These are phyloP conservation scores for Potorous gilbertii DNA, from an alignment of 2,797 vertebrate species.

Conservation along the genomic window DNA sequence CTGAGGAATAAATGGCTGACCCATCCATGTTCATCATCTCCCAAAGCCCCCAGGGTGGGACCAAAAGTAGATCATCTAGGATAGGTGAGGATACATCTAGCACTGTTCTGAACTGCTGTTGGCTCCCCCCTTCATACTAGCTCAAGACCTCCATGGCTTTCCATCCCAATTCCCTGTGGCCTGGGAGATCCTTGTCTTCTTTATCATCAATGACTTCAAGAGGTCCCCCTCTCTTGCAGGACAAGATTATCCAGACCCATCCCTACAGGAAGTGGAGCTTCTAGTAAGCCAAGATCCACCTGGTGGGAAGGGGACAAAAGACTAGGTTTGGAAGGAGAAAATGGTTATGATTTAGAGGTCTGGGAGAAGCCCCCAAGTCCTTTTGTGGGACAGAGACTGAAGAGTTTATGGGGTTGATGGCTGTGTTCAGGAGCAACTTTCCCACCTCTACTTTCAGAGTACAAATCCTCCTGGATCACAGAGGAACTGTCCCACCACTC, in stretches of 20 bases:
- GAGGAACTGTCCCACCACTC: background rate
- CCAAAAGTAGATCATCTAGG: background rate
- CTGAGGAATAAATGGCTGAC: background rate
- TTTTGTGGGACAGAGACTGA: background rate
- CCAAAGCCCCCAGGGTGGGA: background rate
- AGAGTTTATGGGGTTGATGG: background rate
- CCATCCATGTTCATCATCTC: background rate
- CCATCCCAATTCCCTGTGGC: background rate
- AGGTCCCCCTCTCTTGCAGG: background rate
- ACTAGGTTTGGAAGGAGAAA: background rate
- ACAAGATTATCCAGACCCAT: background rate
- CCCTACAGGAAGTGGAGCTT: background rate
- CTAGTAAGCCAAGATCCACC: background rate
- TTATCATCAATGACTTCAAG: background rate
- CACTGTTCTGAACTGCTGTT: background rate
- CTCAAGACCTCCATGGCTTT: background rate
- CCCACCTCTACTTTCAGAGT: background rate
- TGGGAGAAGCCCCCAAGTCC: background rate
- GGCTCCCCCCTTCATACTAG: background rate
- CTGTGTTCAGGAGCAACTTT: background rate
- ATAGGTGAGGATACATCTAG: background rate
- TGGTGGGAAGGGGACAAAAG: background rate
- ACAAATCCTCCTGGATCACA: background rate
- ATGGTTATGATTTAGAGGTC: background rate
- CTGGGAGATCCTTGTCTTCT: background rate